Evolutionary conservation across 2,797 vertebrate genomes (phyloP), one percentile per base, ranked within the genome.

Genomic region (Ctenochaetus hawaiiensis): DNA sequence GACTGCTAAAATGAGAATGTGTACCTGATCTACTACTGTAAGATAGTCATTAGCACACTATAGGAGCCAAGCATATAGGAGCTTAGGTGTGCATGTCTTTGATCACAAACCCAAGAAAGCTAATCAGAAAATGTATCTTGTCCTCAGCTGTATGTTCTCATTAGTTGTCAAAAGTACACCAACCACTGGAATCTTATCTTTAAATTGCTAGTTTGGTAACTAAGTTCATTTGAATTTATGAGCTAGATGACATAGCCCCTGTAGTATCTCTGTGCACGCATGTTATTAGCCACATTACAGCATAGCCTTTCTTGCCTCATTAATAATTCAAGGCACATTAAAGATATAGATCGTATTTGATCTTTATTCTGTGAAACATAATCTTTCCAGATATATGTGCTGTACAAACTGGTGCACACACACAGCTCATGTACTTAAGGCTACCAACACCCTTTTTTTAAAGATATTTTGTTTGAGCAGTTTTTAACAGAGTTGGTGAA

Each of bases 401-500:
- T 13, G 16, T 5, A 53, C 41, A 58, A 56, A n/a, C 53, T 47
- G 49, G 12, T 37, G 30, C 62, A 72, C 52, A 58, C 61, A 45
- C 26, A 30, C 26, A 30, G 66, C 63, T 59, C 34, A 18, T 8
- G 45, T 47, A 74, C 73, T 79, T 34, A 14, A 66, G 74, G 75
- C 54, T 30, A 43, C 63, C 30, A 73, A 77, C 53, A 72, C 59
- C 77, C 74, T 84, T 89, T 66, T 78, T 60, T 44, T 68, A 70
- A 68, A 91, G 70, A 89, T 91, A 86, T 91, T 91, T 89, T 80
- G 79, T 78, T 89, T 78, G 74, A 89, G 68, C 87, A 82, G 81
- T 86, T 91, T 92, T 91, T 91, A 90, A 92, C 91, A 86, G 72
- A 80, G 79, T 86, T 81, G 82, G 80, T 80, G 74, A 81, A 89